A percentile compares a stretch with the other conserved stretches of the same genome.
phyloP scores from a whole-genome alignment of 1,140 invertebrate species.

The Diploscapter pachys region DNA sequence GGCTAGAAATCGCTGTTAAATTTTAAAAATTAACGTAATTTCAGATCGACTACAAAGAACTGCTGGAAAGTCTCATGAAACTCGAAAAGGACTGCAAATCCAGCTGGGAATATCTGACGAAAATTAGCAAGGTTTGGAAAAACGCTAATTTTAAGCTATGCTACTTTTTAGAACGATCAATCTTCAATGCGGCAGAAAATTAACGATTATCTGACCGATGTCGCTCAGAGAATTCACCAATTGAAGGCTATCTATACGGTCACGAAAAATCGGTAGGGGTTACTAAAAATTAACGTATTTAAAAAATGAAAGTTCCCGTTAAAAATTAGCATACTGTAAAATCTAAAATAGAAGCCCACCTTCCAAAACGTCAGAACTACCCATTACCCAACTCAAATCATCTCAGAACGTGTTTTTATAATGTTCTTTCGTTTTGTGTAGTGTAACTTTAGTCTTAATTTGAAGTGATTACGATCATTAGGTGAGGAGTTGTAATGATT shows the following conservation, averaged over 20 bases:
- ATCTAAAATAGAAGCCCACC: no score
- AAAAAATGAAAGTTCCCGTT: slow-evolving; percentile 45
- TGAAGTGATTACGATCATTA: no score
- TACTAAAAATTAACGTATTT: slow-evolving; percentile 14
- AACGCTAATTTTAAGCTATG: slow-evolving; percentile 19
- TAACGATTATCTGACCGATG: slow-evolving; percentile 90
- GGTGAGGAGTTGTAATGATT: no score
- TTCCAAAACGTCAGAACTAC: no score
- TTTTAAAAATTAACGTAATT: background rate
- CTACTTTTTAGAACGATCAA: slow-evolving; percentile 43
- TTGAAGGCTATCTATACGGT: slow-evolving; percentile 82
- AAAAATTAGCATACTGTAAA: no score
- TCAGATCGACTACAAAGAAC: slow-evolving; percentile 41
- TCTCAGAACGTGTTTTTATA: no score
- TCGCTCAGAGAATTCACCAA: slow-evolving; percentile 92
- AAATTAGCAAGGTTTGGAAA: slow-evolving; percentile 59
- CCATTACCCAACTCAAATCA: no score
- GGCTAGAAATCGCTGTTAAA: background rate
- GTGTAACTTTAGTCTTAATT: no score
- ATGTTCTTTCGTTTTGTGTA: no score
- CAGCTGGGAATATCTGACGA: slow-evolving; percentile 93
- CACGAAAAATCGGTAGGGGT: slow-evolving; percentile 76
- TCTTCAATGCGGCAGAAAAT: slow-evolving; percentile 64
- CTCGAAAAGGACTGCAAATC: slow-evolving; percentile 92
- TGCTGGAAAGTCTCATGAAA: slow-evolving; percentile 78